phyloP scores from a whole-genome alignment of 2,888 invertebrate genomes.

The Peribatodes rhomboidaria region DNA sequence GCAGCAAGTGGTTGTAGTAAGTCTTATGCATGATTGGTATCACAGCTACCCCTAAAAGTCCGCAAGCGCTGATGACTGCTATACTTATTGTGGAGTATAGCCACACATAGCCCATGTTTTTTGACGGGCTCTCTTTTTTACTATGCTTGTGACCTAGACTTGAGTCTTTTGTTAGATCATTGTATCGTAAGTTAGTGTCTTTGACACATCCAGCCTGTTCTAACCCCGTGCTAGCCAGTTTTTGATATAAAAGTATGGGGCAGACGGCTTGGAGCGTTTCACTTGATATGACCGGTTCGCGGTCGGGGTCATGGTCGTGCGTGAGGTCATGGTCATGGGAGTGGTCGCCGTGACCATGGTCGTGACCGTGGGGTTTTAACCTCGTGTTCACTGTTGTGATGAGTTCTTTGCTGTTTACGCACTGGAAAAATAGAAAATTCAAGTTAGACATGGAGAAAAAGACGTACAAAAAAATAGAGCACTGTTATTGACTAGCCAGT shows the following conservation, averaged over 20 bases:
- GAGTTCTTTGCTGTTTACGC: conserved; percentile 79
- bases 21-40: conserved; percentile 96
- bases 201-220: conserved; percentile 87
- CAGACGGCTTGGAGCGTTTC: conserved; percentile 86
- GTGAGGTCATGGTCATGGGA: conserved; percentile 16
- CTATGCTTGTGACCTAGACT: conserved; percentile 29
- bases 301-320: conserved; percentile 52
- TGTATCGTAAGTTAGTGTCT: conserved; percentile 56
- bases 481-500: too few relatives aligned
- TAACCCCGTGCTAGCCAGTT: conserved; percentile 84
- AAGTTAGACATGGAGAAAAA: background rate
- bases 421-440: conserved; percentile 64
- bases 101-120: conserved; percentile 89
- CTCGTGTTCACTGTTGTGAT: conserved; percentile 75
- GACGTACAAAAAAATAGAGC: too few relatives aligned
- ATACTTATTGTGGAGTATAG: conserved; percentile 93
- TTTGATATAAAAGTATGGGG: conserved; percentile 89
- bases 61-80: conserved; percentile 94
- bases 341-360: conserved; percentile 56
- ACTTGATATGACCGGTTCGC: conserved; percentile 60
- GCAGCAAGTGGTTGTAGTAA: conserved; percentile 95
- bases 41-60: conserved; percentile 94
- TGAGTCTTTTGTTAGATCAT: conserved; percentile 4
- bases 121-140: conserved; percentile 62
- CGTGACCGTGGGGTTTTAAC: conserved; percentile 69